phyloP scores from a whole-genome alignment of 2,888 invertebrate species.

The Epinotia brunnichana region DNA sequence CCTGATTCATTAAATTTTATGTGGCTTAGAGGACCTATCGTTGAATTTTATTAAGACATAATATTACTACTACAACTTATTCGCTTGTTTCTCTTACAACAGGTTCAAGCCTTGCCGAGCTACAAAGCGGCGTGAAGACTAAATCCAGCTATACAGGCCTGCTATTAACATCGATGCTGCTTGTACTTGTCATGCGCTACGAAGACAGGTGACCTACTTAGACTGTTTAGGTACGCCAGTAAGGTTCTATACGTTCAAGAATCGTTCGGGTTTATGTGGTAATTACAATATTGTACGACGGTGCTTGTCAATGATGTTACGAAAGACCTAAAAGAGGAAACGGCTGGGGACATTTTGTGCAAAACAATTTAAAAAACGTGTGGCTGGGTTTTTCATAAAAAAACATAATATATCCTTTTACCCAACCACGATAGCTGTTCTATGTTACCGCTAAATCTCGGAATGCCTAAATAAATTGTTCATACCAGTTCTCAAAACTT shows the following conservation, averaged over 20 bases:
- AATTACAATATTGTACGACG: conserved; percentile 25
- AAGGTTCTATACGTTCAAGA: conserved; percentile 19
- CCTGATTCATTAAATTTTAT: too few species aligned
- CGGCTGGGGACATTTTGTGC: background rate
- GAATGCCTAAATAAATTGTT: conserved; percentile 6
- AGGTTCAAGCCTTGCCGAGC: conserved; percentile 78
- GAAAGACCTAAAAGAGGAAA: background rate
- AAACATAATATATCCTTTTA: background rate
- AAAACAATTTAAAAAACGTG: background rate
- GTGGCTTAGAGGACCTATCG: too few species aligned
- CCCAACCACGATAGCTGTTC: background rate
- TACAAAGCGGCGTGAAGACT: conserved; percentile 77
- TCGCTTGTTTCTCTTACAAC: conserved; percentile 46
- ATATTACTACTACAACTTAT: background rate
- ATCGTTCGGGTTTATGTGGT: conserved; percentile 6
- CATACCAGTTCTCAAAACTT: conserved; percentile 5
- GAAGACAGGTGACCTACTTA: conserved; percentile 72
- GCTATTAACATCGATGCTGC: conserved; percentile 62
- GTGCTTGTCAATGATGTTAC: background rate
- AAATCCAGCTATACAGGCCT: conserved; percentile 71
- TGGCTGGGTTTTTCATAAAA: background rate
- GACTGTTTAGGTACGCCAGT: conserved; percentile 42
- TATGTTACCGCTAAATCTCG: background rate
- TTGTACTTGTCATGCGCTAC: conserved; percentile 61
- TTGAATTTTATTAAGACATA: too few species aligned